phyloP scores from a whole-genome alignment of 2,888 invertebrate genomes.

The Callyntrura guangdongensis region DNA sequence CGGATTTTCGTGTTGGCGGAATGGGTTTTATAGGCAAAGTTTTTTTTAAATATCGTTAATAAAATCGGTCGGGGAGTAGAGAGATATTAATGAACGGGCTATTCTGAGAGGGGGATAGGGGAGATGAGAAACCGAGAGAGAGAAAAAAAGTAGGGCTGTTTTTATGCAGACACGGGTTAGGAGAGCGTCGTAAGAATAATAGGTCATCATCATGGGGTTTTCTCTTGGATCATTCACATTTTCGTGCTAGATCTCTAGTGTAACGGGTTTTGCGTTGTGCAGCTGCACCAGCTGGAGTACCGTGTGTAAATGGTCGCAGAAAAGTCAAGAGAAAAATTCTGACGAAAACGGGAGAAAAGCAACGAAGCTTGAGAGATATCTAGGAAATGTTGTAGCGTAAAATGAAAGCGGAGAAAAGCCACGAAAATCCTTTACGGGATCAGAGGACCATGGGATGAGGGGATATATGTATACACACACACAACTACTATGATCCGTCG shows the following conservation, averaged over 20 bases:
- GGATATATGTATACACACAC: no score
- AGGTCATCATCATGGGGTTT: no score
- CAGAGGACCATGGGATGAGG: conserved; percentile 39
- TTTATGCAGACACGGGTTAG: no score
- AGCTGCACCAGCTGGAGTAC: not conserved
- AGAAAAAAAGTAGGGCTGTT: no score
- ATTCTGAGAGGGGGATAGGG: no score
- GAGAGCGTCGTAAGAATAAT: no score
- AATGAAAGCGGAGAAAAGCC: conserved; percentile 49
- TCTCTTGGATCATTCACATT: not conserved
- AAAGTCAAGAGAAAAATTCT: not conserved
- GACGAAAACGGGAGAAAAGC: not conserved
- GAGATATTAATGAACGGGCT: no score
- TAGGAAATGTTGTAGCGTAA: not conserved
- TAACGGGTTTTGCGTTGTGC: not conserved
- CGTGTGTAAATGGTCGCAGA: not conserved
- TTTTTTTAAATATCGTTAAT: no score
- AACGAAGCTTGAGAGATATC: not conserved
- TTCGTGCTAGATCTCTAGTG: not conserved
- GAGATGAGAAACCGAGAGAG: no score
- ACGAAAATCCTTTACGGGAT: conserved; percentile 66
- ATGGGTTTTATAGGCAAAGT: no score
- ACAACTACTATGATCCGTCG: conserved; percentile 54
- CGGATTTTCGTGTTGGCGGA: no score
- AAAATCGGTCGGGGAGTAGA: no score